Percentiles rank a stretch among this genome's conserved stretches.
Evolutionary conservation across 2,888 invertebrate species (phyloP).

Genomic region (Andrena dorsata): DNA sequence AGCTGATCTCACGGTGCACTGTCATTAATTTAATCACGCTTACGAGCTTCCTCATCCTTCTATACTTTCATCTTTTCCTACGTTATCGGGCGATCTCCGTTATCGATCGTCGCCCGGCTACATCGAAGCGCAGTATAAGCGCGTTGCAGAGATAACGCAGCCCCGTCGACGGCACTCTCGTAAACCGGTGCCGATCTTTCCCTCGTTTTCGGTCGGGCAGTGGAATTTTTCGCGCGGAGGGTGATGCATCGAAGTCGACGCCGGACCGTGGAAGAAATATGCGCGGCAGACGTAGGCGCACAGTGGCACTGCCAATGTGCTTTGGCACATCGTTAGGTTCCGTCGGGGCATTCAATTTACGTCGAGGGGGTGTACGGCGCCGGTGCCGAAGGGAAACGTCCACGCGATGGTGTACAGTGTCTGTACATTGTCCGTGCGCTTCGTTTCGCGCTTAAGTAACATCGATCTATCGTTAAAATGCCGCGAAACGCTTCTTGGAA

Average conservation of each 20-base stretch:
- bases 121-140: neutral
- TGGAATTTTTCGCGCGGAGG: neutral
- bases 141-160: slow-evolving; percentile 42
- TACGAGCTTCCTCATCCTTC: slow-evolving; percentile 6
- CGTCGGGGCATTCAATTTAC: neutral
- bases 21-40: slow-evolving; percentile 14
- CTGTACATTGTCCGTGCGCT: slow-evolving; percentile 7
- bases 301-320: neutral
- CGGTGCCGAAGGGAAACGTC: slow-evolving; percentile 1
- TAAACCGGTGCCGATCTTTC: slow-evolving; percentile 10
- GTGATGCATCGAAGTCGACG: neutral
- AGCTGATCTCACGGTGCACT: neutral
- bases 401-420: neutral
- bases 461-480: neutral
- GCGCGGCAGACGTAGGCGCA: neutral
- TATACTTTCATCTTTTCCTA: slow-evolving; percentile 11
- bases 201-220: slow-evolving; percentile 3
- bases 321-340: slow-evolving; percentile 41
- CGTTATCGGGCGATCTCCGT: neutral
- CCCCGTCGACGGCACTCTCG: neutral
- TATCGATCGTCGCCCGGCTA: neutral
- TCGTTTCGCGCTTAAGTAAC: neutral
- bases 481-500: slow-evolving; percentile 2
- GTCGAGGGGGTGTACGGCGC: too few species aligned
- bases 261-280: neutral